Percentiles rank a stretch among this genome's conserved stretches.
These are phyloP conservation scores for Apostichopus californicus DNA, from an alignment of 35 echinoderm and acorn worm species.

Conservation along the genomic window DNA sequence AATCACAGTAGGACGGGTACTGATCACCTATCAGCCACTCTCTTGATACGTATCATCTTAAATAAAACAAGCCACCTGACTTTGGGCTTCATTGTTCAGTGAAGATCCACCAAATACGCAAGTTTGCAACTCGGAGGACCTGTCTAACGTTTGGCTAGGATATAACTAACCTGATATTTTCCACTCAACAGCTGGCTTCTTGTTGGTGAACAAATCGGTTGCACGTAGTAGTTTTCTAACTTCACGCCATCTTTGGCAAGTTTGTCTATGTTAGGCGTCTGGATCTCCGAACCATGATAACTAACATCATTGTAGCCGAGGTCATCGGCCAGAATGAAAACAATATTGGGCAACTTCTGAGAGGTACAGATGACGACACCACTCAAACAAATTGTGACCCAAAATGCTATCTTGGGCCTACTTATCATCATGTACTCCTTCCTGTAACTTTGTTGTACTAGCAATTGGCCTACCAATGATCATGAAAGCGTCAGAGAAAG, in stretches of 20 bases:
- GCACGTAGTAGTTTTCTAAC: slow-evolving; percentile 81
- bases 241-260: slow-evolving; percentile 52
- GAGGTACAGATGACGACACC: background rate
- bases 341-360: slow-evolving; percentile 57
- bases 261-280: slow-evolving; percentile 67
- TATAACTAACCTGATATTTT: slow-evolving; percentile 60
- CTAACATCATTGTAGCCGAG: slow-evolving; percentile 50
- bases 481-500: too few relatives aligned
- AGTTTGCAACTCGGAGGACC: background rate
- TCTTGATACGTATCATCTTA: background rate
- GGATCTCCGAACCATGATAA: slow-evolving; percentile 69
- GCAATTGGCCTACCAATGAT: too few relatives aligned
- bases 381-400: too few relatives aligned
- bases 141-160: background rate
- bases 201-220: slow-evolving; percentile 69
- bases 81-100: background rate
- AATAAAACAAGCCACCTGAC: background rate
- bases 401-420: too few relatives aligned
- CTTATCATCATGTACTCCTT: too few relatives aligned
- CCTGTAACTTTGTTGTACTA: too few relatives aligned
- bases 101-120: background rate
- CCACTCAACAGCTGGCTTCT: slow-evolving; percentile 70
- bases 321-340: slow-evolving; percentile 68
- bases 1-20: too few relatives aligned
- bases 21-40: background rate